Evolutionary conservation across 2,888 invertebrate species (phyloP).

Genomic region (Ashinkailepas kermadecensis): DNA sequence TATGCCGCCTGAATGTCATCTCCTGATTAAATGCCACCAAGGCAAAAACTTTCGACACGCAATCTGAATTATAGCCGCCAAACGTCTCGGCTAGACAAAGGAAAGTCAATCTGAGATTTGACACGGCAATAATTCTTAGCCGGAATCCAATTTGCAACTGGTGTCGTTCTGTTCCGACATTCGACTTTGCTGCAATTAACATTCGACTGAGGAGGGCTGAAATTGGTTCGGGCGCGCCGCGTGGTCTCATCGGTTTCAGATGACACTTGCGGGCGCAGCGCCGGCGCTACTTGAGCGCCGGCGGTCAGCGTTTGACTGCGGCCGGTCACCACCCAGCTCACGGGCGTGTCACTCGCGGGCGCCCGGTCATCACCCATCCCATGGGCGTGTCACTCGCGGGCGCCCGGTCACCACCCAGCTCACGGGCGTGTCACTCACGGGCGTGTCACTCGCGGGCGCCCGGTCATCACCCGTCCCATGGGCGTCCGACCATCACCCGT

Average conservation of each 20-base stretch:
- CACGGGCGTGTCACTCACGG: too few relatives aligned
- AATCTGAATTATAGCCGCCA: not conserved
- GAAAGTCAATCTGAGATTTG: slow-evolving; percentile 4
- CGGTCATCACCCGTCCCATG: too few relatives aligned
- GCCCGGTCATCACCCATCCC: too few relatives aligned
- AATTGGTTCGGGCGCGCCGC: not conserved
- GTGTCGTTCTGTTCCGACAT: not conserved
- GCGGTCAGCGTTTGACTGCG: not conserved
- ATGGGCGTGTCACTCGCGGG: too few relatives aligned
- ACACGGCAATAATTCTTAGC: slow-evolving; percentile 3
- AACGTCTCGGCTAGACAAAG: not conserved
- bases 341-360: not conserved
- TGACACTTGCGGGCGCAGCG: not conserved
- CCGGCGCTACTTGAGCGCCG: not conserved
- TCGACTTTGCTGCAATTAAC: slow-evolving; percentile 3
- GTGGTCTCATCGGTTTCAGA: not conserved
- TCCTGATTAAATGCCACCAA: slow-evolving; percentile 8
- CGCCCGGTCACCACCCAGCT: too few relatives aligned
- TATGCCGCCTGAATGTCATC: not conserved
- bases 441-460: too few relatives aligned
- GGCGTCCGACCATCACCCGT: too few relatives aligned
- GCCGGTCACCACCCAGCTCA: not conserved
- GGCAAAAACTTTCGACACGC: not conserved
- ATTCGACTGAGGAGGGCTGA: not conserved
- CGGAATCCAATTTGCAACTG: slow-evolving; percentile 11